These are phyloP conservation scores for Cryptocephalus primarius DNA, from an alignment of 2,888 invertebrate species.

Conservation along the genomic window DNA sequence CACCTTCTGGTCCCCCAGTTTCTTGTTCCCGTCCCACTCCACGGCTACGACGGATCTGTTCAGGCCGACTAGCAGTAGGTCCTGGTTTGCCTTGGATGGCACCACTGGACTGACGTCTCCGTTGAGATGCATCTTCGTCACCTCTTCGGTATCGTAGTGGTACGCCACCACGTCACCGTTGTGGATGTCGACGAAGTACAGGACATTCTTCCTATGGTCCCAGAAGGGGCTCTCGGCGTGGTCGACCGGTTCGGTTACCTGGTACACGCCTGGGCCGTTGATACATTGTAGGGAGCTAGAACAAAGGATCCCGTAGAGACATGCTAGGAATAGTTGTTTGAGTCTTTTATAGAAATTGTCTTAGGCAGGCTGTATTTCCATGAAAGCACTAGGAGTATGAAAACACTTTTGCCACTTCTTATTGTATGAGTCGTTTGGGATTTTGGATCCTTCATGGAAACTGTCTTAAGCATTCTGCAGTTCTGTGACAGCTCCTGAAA, in stretches of 20 bases:
- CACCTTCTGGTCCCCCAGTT: constrained; percentile 12
- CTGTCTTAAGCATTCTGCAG: too few species aligned
- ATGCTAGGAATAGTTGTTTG: too few species aligned
- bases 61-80: constrained; percentile 21
- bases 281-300: constrained; percentile 5
- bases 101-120: constrained; percentile 20
- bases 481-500: too few species aligned
- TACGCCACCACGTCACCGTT: constrained; percentile 21
- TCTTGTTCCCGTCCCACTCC: constrained; percentile 39
- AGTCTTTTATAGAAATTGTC: too few species aligned
- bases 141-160: constrained; percentile 17
- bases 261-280: constrained; percentile 15
- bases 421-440: too few species aligned
- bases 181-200: constrained; percentile 26
- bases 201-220: constrained; percentile 21
- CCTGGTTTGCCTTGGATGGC: constrained; percentile 18
- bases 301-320: too few species aligned
- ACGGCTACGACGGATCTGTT: constrained; percentile 32
- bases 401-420: too few species aligned
- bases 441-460: too few species aligned
- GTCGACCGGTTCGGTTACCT: constrained; percentile 19
- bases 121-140: constrained; percentile 15
- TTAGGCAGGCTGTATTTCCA: too few species aligned
- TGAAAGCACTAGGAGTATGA: too few species aligned
- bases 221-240: constrained; percentile 25